Percentiles rank a stretch among this genome's conserved stretches.
Evolutionary conservation across 2,888 invertebrate genomes (phyloP).

Genomic region (Plagodis pulveraria): DNA sequence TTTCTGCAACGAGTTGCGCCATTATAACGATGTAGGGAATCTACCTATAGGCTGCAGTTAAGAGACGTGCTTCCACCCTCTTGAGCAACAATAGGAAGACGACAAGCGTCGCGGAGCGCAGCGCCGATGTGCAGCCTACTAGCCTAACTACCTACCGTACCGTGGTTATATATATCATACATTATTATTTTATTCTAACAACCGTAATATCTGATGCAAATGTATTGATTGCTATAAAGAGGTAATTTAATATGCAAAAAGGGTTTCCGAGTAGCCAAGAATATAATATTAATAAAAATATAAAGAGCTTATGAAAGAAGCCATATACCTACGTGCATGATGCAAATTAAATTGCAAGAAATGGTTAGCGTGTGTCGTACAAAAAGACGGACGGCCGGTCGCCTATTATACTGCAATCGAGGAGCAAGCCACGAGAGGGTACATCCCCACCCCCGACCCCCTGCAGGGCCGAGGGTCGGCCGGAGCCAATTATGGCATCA

Average conservation of each 20-base stretch:
- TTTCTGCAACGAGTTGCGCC: constrained; percentile 1
- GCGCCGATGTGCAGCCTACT: neutral
- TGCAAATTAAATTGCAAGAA: constrained; percentile 23
- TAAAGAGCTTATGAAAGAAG: constrained; percentile 1
- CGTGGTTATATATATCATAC: no score
- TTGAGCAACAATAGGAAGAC: constrained; percentile 13
- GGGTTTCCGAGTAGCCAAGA: no score
- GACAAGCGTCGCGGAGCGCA: neutral
- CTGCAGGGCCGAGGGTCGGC: constrained; percentile 15
- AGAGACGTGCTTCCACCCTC: constrained; percentile 1
- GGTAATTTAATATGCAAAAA: no score
- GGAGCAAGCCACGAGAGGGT: constrained; percentile 17
- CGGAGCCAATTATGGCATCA: constrained; percentile 48
- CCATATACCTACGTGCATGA: constrained; percentile 8
- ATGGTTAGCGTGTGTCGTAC: constrained; percentile 18
- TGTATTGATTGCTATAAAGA: no score
- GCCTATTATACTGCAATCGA: constrained; percentile 28
- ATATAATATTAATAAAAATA: no score
- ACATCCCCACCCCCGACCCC: neutral
- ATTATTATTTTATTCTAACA: no score
- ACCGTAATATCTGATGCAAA: no score
- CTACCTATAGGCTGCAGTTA: neutral
- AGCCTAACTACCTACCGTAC: no score
- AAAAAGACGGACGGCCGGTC: neutral
- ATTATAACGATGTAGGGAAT: neutral